A percentile compares a stretch with the other conserved stretches of the same genome.
Conservation (phyloP, 2,888 invertebrate genomes). For the Craniophora ligustri region DNA sequence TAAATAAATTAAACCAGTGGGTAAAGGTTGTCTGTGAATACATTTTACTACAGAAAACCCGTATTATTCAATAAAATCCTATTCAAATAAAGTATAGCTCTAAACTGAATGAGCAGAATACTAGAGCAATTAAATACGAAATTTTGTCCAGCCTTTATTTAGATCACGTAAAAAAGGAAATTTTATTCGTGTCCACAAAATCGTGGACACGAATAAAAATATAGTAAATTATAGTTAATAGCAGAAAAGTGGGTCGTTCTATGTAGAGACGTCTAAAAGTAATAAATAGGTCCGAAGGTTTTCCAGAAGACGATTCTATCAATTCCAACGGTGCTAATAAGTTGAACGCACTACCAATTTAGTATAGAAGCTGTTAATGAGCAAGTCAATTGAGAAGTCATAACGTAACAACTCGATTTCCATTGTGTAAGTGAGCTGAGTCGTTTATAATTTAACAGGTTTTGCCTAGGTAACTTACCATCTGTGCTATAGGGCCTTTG, state of each 20-base stretch:
- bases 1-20: slow-evolving; percentile 23
- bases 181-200: too few relatives aligned
- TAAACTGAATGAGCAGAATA: slow-evolving; percentile 15
- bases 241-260: slow-evolving; percentile 1
- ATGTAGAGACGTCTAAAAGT: slow-evolving; percentile 11
- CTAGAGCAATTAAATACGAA: too few relatives aligned
- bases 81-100: slow-evolving; percentile 11
- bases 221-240: slow-evolving; percentile 17
- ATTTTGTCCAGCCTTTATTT: slow-evolving; percentile 25
- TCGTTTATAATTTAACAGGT: not conserved
- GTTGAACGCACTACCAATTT: slow-evolving; percentile 47
- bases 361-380: slow-evolving; percentile 29
- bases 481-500: slow-evolving; percentile 6
- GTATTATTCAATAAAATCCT: slow-evolving; percentile 26
- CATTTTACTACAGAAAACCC: not conserved
- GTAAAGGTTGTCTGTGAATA: slow-evolving; percentile 30
- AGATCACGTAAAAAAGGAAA: slow-evolving; percentile 17
- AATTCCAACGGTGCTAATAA: slow-evolving; percentile 40
- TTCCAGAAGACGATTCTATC: slow-evolving; percentile 30
- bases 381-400: slow-evolving; percentile 24
- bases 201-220: slow-evolving; percentile 15
- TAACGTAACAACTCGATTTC: slow-evolving; percentile 28
- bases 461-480: slow-evolving; percentile 14
- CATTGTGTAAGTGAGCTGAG: slow-evolving; percentile 8
- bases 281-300: slow-evolving; percentile 31